Conservation (phyloP, 2,113 vertebrate species). For the Corythornis cristatus region DNA sequence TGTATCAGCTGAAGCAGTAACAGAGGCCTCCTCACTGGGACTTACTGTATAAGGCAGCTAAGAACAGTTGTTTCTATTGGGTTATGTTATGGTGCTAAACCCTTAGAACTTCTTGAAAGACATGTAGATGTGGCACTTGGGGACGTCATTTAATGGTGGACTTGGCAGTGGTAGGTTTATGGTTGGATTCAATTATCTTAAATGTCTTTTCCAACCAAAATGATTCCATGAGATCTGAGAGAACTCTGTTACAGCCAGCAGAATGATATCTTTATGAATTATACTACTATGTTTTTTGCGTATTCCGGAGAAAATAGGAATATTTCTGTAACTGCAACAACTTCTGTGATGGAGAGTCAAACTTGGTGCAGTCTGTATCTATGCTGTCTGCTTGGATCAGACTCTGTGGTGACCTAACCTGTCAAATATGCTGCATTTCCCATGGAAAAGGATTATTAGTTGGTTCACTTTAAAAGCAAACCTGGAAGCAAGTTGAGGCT, state of each 20-base stretch:
- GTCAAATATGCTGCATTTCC: not conserved
- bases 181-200: not conserved
- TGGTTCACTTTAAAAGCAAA: not conserved
- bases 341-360: not conserved
- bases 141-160: not conserved
- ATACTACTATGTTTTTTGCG: not conserved
- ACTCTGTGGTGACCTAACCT: not conserved
- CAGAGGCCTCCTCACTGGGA: not conserved
- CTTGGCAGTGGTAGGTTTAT: not conserved
- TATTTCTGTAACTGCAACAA: not conserved
- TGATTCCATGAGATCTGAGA: not conserved
- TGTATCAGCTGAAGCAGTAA: not conserved
- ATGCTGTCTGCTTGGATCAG: not conserved
- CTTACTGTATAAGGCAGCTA: not conserved
- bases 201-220: not conserved
- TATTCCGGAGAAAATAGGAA: rapidly evolving
- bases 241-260: not conserved
- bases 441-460: not conserved
- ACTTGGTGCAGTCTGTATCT: not conserved
- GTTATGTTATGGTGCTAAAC: not conserved
- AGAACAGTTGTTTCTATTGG: not conserved
- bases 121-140: not conserved
- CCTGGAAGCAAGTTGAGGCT: not conserved
- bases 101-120: not conserved
- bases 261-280: not conserved